Evolutionary conservation across 2,888 invertebrate species (phyloP).

Genomic region (Cybosia mesomella): DNA sequence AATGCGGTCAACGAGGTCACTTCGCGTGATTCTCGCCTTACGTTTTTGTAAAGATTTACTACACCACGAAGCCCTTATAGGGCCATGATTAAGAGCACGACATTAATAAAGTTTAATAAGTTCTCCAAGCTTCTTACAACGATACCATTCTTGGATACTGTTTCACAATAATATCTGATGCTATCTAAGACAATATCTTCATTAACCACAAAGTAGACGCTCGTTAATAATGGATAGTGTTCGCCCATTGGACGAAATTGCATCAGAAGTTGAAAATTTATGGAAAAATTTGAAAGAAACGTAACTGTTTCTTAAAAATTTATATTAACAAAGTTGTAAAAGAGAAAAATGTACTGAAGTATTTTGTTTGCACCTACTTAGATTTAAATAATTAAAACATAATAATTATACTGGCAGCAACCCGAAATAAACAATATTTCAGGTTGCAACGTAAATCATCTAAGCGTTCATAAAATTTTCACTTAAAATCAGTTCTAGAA

Average conservation of each 20-base stretch:
- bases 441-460: too few species aligned
- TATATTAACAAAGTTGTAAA: too few species aligned
- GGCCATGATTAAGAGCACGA: conserved; percentile 78
- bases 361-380: too few species aligned
- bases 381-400: too few species aligned
- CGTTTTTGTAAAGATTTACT: conserved; percentile 80
- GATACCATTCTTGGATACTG: conserved; percentile 51
- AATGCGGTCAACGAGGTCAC: conserved; percentile 78
- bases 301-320: conserved; percentile 15
- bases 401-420: too few species aligned
- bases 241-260: not conserved
- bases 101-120: conserved; percentile 79
- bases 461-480: too few species aligned
- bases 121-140: conserved; percentile 57
- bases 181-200: conserved; percentile 68
- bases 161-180: conserved; percentile 62
- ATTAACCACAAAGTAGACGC: conserved; percentile 46
- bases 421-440: too few species aligned
- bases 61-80: conserved; percentile 69
- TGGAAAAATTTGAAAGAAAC: not conserved
- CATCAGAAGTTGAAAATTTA: not conserved
- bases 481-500: too few species aligned
- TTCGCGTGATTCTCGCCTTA: conserved; percentile 78
- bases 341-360: too few species aligned
- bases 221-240: conserved; percentile 28